Conservation (phyloP, 2,888 invertebrate genomes). For the Sphaeridia pumilis region DNA sequence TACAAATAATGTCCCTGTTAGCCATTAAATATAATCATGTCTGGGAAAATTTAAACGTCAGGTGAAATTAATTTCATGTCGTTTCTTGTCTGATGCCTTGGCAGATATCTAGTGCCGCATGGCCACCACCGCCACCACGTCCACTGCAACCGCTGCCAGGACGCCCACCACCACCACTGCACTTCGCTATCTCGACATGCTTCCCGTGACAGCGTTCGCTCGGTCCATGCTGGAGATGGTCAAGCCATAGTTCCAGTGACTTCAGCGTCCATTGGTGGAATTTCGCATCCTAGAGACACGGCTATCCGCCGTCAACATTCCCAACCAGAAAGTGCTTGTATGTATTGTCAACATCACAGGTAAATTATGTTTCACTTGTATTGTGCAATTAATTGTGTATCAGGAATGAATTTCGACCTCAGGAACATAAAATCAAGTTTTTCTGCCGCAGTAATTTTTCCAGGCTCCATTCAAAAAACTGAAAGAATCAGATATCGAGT, state of each 20-base stretch:
- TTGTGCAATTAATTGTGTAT: too few relatives aligned
- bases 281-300: conserved; percentile 46
- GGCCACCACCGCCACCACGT: conserved; percentile 20
- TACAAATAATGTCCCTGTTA: too few relatives aligned
- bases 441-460: too few relatives aligned
- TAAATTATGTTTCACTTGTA: too few relatives aligned
- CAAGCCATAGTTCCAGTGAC: conserved; percentile 36
- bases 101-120: conserved; percentile 24
- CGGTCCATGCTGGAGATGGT: conserved; percentile 44
- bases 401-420: too few relatives aligned
- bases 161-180: conserved; percentile 36
- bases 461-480: too few relatives aligned
- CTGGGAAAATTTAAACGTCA: too few relatives aligned
- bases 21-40: too few relatives aligned
- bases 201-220: conserved; percentile 68
- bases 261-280: conserved; percentile 15
- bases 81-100: too few relatives aligned
- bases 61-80: too few relatives aligned
- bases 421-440: too few relatives aligned
- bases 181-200: conserved; percentile 59
- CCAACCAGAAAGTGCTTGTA: conserved; percentile 60
- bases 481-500: too few relatives aligned
- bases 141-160: conserved; percentile 39
- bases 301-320: conserved; percentile 79
- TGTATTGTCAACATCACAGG: conserved; percentile 46